Base-by-base conservation (phyloP, 2,113 vertebrate genomes). In the Capreolus pygargus region DNA sequence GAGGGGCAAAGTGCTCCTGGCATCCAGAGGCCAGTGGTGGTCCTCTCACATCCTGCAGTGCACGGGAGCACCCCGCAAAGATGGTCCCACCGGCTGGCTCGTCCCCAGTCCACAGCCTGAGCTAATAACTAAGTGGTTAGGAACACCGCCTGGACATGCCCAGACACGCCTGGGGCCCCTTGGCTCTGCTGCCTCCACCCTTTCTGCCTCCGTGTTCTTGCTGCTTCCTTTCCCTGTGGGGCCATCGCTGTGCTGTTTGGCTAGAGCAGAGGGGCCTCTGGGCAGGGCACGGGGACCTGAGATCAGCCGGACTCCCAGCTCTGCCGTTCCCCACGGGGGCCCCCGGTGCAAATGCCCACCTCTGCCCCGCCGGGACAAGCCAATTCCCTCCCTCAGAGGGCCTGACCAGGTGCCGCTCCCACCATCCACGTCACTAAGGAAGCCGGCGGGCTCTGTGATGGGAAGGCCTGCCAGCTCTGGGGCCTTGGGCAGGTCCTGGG, bases 371-470 rank as follows among this genome's bases (percentile, higher is more conserved):
- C 2, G 1, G n/a, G 25, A 13, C 4, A 2, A 33, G 30, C 57
- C 17, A 36, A 54, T 14, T 36, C 14, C 16, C 86, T 23, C 60
- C 15, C 27, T 9, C 79, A 43, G 12, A 14, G 6, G 39, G 47
- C 6, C 25, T 3, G 9, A 27, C 5, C 7, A 27, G 3, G 30
- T 11, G 6, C 33, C 6, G 0, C 64, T 6, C 25, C 0, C 2
- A 11, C 6, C 5, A 14, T 14, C 23, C 3, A 1, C 0, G 3
- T 45, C 19, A 3, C 19, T 6, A 19, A 45, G 2, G 43, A 39
- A 39, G 39, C 43, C 3, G 21, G 50, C 19, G 15, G 30, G 1
- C n/a, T 28, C 23, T 47, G 45, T 7, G 13, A 1, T 6, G 2
- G 21, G 36, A 30, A 33, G 74, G 50, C 17, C 64, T 39, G 6